Evolutionary conservation across 2,113 vertebrate genomes (phyloP), one percentile per base, ranked within the genome.

Genomic region (Scatophagus argus): DNA sequence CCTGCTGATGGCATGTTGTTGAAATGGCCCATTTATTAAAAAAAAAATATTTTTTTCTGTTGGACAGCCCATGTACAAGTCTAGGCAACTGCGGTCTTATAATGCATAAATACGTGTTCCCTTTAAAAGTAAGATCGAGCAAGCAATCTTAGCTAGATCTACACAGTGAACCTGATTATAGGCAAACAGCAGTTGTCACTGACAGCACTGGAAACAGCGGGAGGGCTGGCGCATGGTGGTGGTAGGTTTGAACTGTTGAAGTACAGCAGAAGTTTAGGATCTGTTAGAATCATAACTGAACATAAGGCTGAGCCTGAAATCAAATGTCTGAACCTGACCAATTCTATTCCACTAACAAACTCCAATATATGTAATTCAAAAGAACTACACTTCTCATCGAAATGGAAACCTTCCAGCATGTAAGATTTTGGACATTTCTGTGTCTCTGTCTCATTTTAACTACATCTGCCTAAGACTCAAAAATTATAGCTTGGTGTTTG

Each of bases 311-410:
- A 46, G 25, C 51, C 51, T 4, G 6, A 9, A 6, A 44, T 31
- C 6, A 34, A 49, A 27, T 47, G 25, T 52, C 56, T 68, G 31
- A 27, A 41, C 56, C 39, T 51, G 32, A 49, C 49, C 2, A 8
- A n/a, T 25, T 54, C 4, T 54, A 65, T 60, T 55, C 49, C n/a
- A n/a, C n/a, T 43, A 31, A 21, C 43, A 27, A 65, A 60, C 31
- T 65, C 16, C 14, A 52, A n/a, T 12, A 36, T 60, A 73, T 82
- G 74, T 60, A 47, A 68, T 67, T 65, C 41, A 32, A 56, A 41
- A 78, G 68, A 60, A 59, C 56, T 11, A 74, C 67, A 77, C 79
- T 36, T 32, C 36, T 59, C 46, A 72, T 47, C 54, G 51, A 83
- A 41, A 68, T 25, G 71, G 68, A 71, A 47, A 34, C 21, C 25